These are phyloP conservation scores for Elephantulus edwardii DNA, from an alignment of 2,113 vertebrate genomes.

Conservation along the genomic window DNA sequence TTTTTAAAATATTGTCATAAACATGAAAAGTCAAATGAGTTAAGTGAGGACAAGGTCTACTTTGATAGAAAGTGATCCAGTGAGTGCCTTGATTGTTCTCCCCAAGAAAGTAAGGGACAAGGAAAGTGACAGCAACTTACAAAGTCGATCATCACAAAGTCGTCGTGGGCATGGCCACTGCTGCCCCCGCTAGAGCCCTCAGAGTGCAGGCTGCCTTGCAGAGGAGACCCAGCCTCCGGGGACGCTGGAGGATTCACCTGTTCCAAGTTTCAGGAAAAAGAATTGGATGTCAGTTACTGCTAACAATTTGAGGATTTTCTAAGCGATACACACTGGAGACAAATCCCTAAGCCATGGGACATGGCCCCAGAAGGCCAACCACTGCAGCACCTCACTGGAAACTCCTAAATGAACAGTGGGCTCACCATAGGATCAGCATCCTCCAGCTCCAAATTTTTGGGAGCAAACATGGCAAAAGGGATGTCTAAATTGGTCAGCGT, in stretches of 20 bases:
- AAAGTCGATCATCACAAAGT: conserved; percentile 98
- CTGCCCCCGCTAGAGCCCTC: conserved; percentile 92
- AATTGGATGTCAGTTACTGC: background rate
- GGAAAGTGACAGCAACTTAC: conserved; percentile 83
- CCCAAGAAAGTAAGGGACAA: background rate
- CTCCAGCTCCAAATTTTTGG: conserved; percentile 92
- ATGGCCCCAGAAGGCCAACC: fast-evolving
- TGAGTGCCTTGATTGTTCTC: background rate
- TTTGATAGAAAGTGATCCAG: background rate
- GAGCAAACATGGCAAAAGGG: conserved; percentile 96
- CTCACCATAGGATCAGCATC: conserved; percentile 96
- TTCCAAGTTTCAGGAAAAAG: conserved; percentile 26
- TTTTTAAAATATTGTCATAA: background rate
- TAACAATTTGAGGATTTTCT: background rate
- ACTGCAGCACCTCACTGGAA: background rate
- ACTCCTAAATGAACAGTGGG: background rate
- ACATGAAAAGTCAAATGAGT: background rate
- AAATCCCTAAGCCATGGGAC: background rate
- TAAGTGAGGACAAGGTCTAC: background rate
- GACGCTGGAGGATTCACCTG: conserved; percentile 95
- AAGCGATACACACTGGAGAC: background rate
- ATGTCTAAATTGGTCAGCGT: conserved; percentile 94
- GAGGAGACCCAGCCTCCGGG: conserved; percentile 89
- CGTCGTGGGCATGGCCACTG: conserved; percentile 90
- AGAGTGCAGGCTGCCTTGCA: conserved; percentile 94